Conservation (phyloP, 2,113 vertebrate genomes). For the Mus spicilegus region DNA sequence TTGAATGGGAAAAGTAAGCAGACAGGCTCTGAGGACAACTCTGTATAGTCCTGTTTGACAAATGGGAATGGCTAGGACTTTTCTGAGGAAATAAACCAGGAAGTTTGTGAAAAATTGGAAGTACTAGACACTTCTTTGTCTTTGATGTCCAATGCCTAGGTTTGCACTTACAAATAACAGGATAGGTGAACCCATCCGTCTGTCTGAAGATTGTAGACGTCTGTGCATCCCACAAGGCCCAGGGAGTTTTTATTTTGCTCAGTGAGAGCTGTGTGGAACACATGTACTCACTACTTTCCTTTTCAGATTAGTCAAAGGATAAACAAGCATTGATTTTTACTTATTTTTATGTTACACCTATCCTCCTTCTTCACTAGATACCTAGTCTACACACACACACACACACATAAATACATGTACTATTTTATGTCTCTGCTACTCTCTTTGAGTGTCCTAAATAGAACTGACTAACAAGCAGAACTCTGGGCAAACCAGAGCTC, state of each 20-base stretch:
- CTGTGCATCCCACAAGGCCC: not conserved
- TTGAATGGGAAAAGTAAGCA: not conserved
- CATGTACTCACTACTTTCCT: not conserved
- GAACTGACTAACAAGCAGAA: not conserved
- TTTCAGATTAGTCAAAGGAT: conserved; percentile 11
- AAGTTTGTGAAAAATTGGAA: not conserved
- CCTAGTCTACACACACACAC: not conserved
- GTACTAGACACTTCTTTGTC: not conserved
- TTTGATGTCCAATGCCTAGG: not conserved
- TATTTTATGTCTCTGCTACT: not conserved
- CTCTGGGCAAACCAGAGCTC: not conserved
- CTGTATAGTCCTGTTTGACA: not conserved
- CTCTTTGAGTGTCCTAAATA: not conserved
- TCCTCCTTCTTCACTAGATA: conserved; percentile 3
- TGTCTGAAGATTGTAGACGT: not conserved
- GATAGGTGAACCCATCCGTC: not conserved
- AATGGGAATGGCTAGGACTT: not conserved
- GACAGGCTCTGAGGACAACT: not conserved
- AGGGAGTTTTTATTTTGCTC: not conserved
- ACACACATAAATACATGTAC: not conserved
- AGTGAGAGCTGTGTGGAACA: not conserved
- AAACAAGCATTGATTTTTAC: not conserved
- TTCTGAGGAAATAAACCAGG: not conserved
- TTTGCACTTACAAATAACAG: not conserved
- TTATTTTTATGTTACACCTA: not conserved